Base-by-base conservation (phyloP, 2,797 vertebrate species). In the Brachymystax lenok region DNA sequence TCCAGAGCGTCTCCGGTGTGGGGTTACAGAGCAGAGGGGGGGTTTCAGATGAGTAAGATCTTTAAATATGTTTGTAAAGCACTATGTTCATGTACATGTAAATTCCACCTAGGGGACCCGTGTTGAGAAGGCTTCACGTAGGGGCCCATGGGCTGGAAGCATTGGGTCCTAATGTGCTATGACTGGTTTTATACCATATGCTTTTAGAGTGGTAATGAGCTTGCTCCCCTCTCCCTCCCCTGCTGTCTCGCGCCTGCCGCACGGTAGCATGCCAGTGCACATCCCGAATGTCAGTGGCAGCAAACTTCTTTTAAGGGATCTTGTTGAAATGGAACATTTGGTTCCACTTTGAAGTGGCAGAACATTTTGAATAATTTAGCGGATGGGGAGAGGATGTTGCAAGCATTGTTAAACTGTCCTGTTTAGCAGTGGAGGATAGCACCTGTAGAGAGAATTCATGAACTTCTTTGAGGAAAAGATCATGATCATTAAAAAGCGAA, bases 321-420 rank as follows among this genome's bases (percentile, higher is more conserved):
- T 5, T 83, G 85, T 79, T 86, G 84, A 88, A 93, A 92, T 82
- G 74, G 88, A 91, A 92, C 91, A 91, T 90, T 93, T 91, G 88
- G 86, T 89, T 92, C 86, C 86, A 85, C 90, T 92, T 92, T 93
- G 90, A 94, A 89, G 90, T 87, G 85, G 82, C 63, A 74, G 73
- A 84, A 83, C 86, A 85, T 88, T 90, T 93, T 35, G 91, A 94
- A 93, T 93, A 91, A 92, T 94, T 94, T 90, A 92, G 89, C 72
- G 67, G 81, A 87, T 27, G 51, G 79, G 67, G 81, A 87, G 30
- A 68, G 80, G 89, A 90, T 87, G 90, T 87, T 90, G 73, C 74
- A 78, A 90, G 89, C 82, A 75, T 76, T 83, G 88, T 91, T 93
- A 89, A 92, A 90, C 86, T 87, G 89, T 85, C 87, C 86, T 92